Conservation (phyloP, 2,888 invertebrate genomes). For the Automeris io region DNA sequence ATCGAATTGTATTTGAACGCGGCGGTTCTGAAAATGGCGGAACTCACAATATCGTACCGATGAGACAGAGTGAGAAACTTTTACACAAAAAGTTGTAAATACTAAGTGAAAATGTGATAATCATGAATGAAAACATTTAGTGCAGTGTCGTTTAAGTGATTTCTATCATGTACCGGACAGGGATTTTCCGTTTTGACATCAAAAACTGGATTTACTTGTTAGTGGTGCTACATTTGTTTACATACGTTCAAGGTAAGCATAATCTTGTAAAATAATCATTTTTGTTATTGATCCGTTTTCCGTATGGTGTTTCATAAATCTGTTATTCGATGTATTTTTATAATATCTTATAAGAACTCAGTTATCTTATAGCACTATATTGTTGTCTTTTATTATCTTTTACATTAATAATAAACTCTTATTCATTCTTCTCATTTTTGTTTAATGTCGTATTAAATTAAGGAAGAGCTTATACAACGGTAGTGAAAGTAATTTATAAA, state of each 20-base stretch:
- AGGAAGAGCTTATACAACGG: neutral
- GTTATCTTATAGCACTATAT: neutral
- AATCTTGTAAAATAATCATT: slow-evolving; percentile 59
- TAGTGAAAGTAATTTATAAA: neutral
- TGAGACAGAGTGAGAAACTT: slow-evolving; percentile 30
- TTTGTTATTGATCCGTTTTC: slow-evolving; percentile 53
- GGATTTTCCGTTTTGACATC: slow-evolving; percentile 60
- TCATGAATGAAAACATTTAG: slow-evolving; percentile 69
- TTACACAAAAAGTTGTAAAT: slow-evolving; percentile 43
- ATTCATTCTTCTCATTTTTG: neutral
- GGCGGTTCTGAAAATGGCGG: slow-evolving; percentile 65
- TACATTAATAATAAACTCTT: neutral
- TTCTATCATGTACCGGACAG: slow-evolving; percentile 69
- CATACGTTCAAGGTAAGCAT: slow-evolving; percentile 72
- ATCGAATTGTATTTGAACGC: slow-evolving; percentile 63
- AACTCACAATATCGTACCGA: slow-evolving; percentile 30
- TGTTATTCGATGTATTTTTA: neutral
- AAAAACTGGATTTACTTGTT: slow-evolving; percentile 73
- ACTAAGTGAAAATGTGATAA: slow-evolving; percentile 72
- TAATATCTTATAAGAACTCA: neutral
- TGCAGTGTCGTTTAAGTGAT: slow-evolving; percentile 55
- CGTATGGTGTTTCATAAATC: neutral
- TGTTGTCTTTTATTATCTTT: neutral
- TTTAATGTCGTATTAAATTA: neutral
- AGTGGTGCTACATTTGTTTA: slow-evolving; percentile 69